These are phyloP conservation scores for Acronicta psi DNA, from an alignment of 2,888 invertebrate species.

Conservation along the genomic window DNA sequence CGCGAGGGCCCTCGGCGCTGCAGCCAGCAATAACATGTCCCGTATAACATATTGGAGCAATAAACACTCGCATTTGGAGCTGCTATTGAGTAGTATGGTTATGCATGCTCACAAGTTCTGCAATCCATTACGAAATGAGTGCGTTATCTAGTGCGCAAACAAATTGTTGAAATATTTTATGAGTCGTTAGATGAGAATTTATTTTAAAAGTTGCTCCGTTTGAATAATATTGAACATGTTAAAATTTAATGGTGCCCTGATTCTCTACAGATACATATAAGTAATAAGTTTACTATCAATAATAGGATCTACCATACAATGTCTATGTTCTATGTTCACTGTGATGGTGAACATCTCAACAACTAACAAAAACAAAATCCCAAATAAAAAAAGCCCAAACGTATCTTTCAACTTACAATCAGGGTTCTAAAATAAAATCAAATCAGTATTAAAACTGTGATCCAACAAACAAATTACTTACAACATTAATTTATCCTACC, in stretches of 20 bases:
- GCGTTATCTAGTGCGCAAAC: slow-evolving; percentile 7
- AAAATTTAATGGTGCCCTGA: no score
- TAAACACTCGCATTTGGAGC: slow-evolving; percentile 15
- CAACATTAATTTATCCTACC: slow-evolving; percentile 29
- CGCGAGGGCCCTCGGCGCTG: slow-evolving; percentile 5
- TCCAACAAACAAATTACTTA: slow-evolving; percentile 10
- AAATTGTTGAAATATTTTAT: slow-evolving; percentile 16
- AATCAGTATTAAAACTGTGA: neutral
- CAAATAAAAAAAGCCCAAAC: no score
- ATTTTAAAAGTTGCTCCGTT: slow-evolving; percentile 4
- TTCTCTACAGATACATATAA: neutral
- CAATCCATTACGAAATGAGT: slow-evolving; percentile 3
- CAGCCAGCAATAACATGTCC: slow-evolving; percentile 21
- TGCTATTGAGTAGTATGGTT: neutral
- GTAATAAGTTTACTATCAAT: no score
- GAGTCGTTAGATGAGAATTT: slow-evolving; percentile 4
- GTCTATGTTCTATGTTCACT: neutral
- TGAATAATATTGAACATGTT: slow-evolving; percentile 9
- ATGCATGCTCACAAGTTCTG: neutral
- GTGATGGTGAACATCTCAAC: neutral
- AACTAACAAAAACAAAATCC: no score
- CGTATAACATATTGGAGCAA: slow-evolving; percentile 22
- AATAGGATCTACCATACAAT: no score
- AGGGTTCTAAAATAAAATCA: neutral
- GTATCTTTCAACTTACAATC: no score